Percentiles rank a stretch among this genome's conserved stretches.
phyloP scores from a whole-genome alignment of 2,888 invertebrate genomes.

The Leptodirus hochenwartii region DNA sequence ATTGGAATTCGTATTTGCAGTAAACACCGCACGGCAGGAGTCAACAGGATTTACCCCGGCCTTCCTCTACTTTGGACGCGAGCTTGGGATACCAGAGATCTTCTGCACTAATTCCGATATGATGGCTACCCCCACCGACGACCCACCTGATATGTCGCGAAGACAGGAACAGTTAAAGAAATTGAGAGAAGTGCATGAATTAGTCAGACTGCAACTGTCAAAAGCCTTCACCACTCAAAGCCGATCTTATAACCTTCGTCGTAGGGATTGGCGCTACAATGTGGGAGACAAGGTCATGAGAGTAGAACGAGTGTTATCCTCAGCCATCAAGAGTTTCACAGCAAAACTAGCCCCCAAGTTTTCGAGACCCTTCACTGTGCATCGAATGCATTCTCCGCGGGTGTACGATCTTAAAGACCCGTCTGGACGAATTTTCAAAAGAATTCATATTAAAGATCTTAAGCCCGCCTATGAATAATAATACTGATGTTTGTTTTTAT shows the following conservation, averaged over 20 bases:
- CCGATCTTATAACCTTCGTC: conserved; percentile 6
- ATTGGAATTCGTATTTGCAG: conserved; percentile 15
- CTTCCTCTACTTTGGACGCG: conserved; percentile 15
- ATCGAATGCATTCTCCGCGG: conserved; percentile 1
- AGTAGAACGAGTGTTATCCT: conserved; percentile 9
- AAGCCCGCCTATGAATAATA: neutral
- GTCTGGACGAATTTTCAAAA: neutral
- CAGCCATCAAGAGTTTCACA: conserved; percentile 8
- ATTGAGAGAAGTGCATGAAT: conserved; percentile 2
- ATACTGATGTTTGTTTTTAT: too few species aligned
- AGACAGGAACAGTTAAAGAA: neutral
- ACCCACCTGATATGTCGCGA: neutral
- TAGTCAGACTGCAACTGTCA: neutral
- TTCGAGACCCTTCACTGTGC: conserved; percentile 10
- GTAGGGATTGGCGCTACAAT: conserved; percentile 3
- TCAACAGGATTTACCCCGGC: conserved; percentile 16
- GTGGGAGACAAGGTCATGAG: conserved; percentile 9
- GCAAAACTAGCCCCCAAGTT: conserved; percentile 12
- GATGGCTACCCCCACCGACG: neutral
- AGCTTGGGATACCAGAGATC: conserved; percentile 7
- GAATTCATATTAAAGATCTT: conserved; percentile 5
- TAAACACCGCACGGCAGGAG: conserved; percentile 15
- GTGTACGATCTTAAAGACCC: neutral
- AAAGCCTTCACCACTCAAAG: neutral
- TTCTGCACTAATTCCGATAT: neutral